Percentiles rank a stretch among this genome's conserved stretches.
phyloP scores from a whole-genome alignment of 2,113 vertebrate species.

The Leptobrachium ailaonicum region DNA sequence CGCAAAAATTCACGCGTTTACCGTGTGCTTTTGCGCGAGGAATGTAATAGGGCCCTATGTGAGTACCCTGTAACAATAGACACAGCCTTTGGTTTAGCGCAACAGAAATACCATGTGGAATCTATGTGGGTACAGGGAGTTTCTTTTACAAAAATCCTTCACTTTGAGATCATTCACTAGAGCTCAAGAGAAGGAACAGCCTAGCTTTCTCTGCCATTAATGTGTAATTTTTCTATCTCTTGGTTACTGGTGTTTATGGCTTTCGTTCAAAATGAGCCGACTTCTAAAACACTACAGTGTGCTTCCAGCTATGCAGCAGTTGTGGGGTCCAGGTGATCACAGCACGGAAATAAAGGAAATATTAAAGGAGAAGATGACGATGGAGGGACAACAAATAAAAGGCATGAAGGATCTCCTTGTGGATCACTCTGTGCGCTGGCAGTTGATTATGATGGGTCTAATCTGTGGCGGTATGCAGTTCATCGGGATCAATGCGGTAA shows the following conservation, averaged over 20 bases:
- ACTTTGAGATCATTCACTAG: too few relatives aligned
- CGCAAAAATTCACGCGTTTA: too few relatives aligned
- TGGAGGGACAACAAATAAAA: conserved; percentile 56
- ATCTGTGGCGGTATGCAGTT: conserved; percentile 63
- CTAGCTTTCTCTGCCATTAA: too few relatives aligned
- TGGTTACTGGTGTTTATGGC: background rate
- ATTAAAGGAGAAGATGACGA: conserved; percentile 66
- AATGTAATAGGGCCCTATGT: too few relatives aligned
- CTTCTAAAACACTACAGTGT: background rate
- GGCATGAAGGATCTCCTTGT: conserved; percentile 66
- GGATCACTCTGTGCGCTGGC: conserved; percentile 66
- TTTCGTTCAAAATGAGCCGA: background rate
- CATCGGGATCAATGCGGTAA: conserved; percentile 73
- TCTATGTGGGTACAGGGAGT: too few relatives aligned
- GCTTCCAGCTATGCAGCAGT: conserved; percentile 67
- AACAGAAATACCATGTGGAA: too few relatives aligned
- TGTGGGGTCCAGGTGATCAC: conserved; percentile 73
- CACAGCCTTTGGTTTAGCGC: too few relatives aligned
- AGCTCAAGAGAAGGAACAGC: too few relatives aligned
- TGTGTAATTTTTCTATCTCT: too few relatives aligned
- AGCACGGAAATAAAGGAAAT: conserved; percentile 72
- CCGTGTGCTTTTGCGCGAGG: too few relatives aligned
- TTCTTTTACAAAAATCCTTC: too few relatives aligned
- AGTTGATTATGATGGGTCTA: conserved; percentile 62
- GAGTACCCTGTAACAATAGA: too few relatives aligned